Percentiles rank a stretch among this genome's conserved stretches.
Conservation (phyloP, 2,797 vertebrate genomes). For the Ispidina lecontei region DNA sequence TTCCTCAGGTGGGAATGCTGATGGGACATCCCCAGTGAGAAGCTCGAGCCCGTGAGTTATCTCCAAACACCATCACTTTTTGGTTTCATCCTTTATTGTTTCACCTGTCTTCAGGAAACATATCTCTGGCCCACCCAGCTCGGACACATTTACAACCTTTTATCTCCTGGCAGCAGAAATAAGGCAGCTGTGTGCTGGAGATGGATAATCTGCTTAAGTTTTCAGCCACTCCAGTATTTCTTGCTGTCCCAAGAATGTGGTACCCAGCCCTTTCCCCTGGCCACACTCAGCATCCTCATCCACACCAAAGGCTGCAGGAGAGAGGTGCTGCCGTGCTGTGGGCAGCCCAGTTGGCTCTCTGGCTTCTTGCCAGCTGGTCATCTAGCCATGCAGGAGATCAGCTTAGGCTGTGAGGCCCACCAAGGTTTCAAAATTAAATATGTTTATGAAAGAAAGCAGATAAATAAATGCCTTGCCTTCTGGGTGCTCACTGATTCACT, state of each 20-base stretch:
- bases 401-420: neutral
- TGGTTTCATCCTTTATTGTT: rapidly evolving
- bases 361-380: neutral
- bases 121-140: neutral
- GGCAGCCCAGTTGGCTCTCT: rapidly evolving
- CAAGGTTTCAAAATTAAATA: neutral
- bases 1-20: neutral
- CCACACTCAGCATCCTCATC: neutral
- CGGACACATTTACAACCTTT: neutral
- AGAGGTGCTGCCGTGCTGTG: rapidly evolving
- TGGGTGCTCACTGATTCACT: neutral
- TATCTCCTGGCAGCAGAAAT: neutral
- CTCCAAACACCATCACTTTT: neutral
- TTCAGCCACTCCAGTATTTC: neutral
- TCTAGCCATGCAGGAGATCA: neutral
- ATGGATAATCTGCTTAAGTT: neutral
- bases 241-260: neutral
- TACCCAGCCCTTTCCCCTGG: neutral
- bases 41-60: rapidly evolving
- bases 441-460: neutral
- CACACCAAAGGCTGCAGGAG: rapidly evolving
- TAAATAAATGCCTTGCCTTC: neutral
- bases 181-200: neutral
- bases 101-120: constrained; percentile 15
- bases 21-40: neutral